These are phyloP conservation scores for Proteles cristata DNA, from an alignment of 2,113 vertebrate species.

Conservation along the genomic window DNA sequence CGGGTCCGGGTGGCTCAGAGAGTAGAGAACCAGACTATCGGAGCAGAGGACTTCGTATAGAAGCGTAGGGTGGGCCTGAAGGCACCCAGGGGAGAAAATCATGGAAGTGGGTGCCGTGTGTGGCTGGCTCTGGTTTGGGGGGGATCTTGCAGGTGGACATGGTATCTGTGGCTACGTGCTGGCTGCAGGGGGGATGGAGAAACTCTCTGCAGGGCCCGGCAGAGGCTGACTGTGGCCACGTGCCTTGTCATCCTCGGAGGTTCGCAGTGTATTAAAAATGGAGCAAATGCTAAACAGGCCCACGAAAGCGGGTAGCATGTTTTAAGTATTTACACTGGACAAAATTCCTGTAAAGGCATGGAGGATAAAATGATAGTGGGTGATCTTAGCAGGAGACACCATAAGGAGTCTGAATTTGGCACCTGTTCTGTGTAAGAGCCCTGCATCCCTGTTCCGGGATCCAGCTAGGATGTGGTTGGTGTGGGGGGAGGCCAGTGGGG, in stretches of 20 bases:
- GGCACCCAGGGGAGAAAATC: not conserved
- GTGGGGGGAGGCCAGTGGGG: not conserved
- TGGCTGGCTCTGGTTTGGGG: not conserved
- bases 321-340: not conserved
- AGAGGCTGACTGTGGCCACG: not conserved
- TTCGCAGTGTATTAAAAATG: not conserved
- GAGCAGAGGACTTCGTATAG: accelerated
- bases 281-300: not conserved
- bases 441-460: no score
- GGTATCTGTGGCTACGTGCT: not conserved
- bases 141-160: not conserved
- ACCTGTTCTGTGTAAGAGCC: not conserved
- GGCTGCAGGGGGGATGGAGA: no score
- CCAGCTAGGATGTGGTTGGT: not conserved
- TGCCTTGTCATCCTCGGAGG: not conserved
- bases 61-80: not conserved
- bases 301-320: not conserved
- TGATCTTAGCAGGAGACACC: not conserved
- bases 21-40: not conserved
- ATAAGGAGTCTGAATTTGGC: not conserved
- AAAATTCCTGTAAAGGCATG: not conserved
- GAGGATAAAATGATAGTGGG: not conserved
- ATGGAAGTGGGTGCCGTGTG: no score
- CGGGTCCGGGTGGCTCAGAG: not conserved
- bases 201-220: not conserved